Evolutionary conservation across 53 echinoderm and acorn worm genomes (phyloP).

Genomic region (Echinometra lucunter): DNA sequence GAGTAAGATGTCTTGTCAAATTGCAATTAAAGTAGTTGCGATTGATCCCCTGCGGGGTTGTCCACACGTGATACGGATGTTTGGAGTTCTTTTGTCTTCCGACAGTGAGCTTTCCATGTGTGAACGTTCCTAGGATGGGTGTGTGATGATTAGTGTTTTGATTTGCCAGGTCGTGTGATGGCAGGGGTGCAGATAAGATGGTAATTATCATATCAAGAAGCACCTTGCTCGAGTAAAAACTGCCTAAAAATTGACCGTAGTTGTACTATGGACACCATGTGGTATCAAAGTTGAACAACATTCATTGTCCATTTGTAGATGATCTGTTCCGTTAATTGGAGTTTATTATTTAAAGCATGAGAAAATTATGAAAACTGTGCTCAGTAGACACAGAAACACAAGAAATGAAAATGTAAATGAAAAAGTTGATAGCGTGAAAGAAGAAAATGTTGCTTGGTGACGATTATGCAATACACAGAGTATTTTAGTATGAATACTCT

Average conservation of each 20-base stretch:
- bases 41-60: slow-evolving; percentile 31
- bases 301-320: background rate
- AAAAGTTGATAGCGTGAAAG: too few relatives aligned
- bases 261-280: background rate
- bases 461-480: too few relatives aligned
- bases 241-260: background rate
- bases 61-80: slow-evolving; percentile 39
- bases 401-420: too few relatives aligned
- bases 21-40: slow-evolving; percentile 64
- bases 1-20: slow-evolving; percentile 67
- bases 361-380: too few relatives aligned
- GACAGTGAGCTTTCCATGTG: background rate
- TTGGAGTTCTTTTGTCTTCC: background rate
- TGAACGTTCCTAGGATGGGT: background rate
- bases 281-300: background rate
- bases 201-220: slow-evolving; percentile 18
- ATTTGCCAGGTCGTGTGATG: background rate
- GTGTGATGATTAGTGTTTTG: background rate
- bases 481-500: too few relatives aligned
- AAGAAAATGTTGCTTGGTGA: too few relatives aligned
- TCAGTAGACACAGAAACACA: too few relatives aligned
- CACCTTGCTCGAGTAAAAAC: background rate
- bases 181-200: background rate
- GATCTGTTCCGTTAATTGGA: background rate
- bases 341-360: too few relatives aligned